phyloP scores from a whole-genome alignment of 2,888 invertebrate genomes.

The Drosophila longiperda region DNA sequence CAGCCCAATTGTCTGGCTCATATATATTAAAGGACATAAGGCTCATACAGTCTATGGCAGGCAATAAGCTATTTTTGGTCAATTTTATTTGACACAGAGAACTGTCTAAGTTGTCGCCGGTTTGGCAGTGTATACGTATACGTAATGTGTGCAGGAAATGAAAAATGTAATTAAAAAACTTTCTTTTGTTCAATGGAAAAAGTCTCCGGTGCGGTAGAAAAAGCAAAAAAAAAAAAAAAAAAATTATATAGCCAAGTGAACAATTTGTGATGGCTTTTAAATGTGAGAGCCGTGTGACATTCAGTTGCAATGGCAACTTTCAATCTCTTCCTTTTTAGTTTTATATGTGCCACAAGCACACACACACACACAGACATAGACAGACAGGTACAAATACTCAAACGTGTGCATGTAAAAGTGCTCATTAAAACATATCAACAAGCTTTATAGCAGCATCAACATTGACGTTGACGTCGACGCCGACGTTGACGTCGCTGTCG shows the following conservation, averaged over 20 bases:
- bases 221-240: constrained; percentile 28
- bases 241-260: constrained; percentile 32
- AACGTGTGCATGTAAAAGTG: constrained; percentile 67
- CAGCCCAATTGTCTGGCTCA: constrained; percentile 26
- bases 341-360: constrained; percentile 38
- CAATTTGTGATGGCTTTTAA: constrained; percentile 66
- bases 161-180: constrained; percentile 78
- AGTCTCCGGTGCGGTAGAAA: constrained; percentile 31
- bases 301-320: constrained; percentile 47
- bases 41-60: constrained; percentile 34
- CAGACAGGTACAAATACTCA: background rate
- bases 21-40: constrained; percentile 62
- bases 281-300: constrained; percentile 57
- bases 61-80: constrained; percentile 64
- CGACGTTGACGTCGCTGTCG: background rate
- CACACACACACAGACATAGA: constrained; percentile 11
- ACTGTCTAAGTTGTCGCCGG: constrained; percentile 28
- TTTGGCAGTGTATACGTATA: constrained; percentile 54
- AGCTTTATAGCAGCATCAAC: constrained; percentile 63
- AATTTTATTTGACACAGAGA: constrained; percentile 61
- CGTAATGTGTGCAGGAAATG: constrained; percentile 70
- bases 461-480: constrained; percentile 21
- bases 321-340: constrained; percentile 51
- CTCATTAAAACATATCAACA: constrained; percentile 79
- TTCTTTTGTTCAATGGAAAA: constrained; percentile 49